These are phyloP conservation scores for Microtus pennsylvanicus DNA, from an alignment of 2,113 vertebrate species.

Conservation along the genomic window DNA sequence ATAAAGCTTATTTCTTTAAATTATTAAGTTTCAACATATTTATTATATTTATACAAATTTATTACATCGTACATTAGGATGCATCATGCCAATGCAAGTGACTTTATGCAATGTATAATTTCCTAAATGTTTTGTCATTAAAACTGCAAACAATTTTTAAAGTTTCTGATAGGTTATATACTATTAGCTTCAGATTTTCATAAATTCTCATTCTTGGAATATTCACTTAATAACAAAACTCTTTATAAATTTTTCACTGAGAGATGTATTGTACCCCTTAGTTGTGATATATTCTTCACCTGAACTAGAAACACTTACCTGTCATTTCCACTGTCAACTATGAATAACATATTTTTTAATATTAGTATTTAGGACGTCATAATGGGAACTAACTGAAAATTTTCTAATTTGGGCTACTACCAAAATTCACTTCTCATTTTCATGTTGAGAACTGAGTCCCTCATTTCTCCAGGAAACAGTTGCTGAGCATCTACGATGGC, in stretches of 20 bases:
- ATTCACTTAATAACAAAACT: background rate
- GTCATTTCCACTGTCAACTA: background rate
- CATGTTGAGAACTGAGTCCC: slow-evolving; percentile 16
- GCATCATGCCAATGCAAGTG: background rate
- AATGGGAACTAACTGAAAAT: slow-evolving; percentile 5
- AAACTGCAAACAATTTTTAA: background rate
- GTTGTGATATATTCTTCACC: background rate
- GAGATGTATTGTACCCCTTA: background rate
- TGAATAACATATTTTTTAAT: background rate
- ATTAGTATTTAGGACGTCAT: background rate
- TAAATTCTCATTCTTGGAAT: background rate
- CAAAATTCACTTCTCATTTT: slow-evolving; percentile 15
- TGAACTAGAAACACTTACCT: background rate
- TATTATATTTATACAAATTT: background rate
- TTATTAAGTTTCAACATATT: background rate
- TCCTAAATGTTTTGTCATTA: background rate
- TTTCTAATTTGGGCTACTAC: background rate
- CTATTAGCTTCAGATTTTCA: background rate
- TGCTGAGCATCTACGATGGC: background rate
- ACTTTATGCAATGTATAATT: background rate
- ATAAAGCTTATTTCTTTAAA: background rate
- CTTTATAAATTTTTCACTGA: background rate
- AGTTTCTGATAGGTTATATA: background rate
- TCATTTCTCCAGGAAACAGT: background rate
- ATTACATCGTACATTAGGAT: background rate